These are phyloP conservation scores for Eilema caniola DNA, from an alignment of 2,888 invertebrate genomes.

Conservation along the genomic window DNA sequence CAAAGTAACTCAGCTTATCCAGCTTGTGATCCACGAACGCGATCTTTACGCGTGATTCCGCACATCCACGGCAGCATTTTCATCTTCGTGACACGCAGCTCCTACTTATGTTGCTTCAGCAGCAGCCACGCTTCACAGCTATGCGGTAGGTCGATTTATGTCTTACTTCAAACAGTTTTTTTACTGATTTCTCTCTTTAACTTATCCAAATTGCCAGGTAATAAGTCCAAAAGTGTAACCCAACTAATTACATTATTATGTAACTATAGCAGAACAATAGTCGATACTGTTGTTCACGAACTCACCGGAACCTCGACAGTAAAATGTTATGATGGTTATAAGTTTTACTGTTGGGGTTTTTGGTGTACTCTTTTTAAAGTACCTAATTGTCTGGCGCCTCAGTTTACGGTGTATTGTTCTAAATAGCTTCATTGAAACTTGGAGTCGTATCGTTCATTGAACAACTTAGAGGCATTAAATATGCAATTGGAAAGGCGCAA, in stretches of 20 bases:
- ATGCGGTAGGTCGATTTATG: not conserved
- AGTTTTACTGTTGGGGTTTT: not conserved
- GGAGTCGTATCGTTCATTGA: not conserved
- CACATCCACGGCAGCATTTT: no score
- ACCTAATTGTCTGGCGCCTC: conserved; percentile 8
- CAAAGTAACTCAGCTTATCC: no score
- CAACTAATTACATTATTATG: conserved; percentile 11
- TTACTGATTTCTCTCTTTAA: not conserved
- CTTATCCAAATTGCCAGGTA: not conserved
- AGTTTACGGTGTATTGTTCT: conserved; percentile 7
- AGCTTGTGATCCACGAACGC: no score
- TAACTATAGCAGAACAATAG: not conserved
- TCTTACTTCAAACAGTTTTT: not conserved
- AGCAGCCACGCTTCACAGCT: no score
- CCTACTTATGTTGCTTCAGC: no score
- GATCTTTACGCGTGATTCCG: no score
- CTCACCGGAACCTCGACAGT: conserved; percentile 22
- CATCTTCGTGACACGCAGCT: no score
- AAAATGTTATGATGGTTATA: conserved; percentile 10
- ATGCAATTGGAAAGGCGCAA: not conserved
- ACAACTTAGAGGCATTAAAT: not conserved
- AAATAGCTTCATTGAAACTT: conserved; percentile 12
- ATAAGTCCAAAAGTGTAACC: not conserved
- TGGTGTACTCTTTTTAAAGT: not conserved
- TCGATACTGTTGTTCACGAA: not conserved